Base-by-base conservation (phyloP, 2,113 vertebrate genomes). In the Spea bombifrons region DNA sequence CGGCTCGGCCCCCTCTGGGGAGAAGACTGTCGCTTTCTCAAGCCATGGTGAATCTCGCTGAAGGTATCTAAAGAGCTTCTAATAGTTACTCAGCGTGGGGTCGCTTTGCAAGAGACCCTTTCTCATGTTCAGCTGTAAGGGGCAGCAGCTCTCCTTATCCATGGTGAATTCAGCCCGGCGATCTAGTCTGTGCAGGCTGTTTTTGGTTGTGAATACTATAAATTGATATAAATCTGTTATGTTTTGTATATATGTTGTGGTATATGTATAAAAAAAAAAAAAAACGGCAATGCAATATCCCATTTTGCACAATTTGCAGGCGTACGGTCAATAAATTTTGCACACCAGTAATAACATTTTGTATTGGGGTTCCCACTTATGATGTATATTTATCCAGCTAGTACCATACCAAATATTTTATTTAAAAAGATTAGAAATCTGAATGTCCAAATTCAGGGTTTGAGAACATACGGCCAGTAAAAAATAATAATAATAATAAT, bases 191-290 rank as follows among this genome's bases (percentile, higher is more conserved):
- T 30, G 30, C 30, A 30, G 30, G 30, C 30, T 1, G 30, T 68
- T 49, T 69, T 76, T 81, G 47, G 5, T 81, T 87, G 78, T 81
- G 73, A 44, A 59, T 76, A 47, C 44, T 55, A 8, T 45, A 52
- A 9, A 67, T n/a, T 5, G 8, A 46, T 59, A 47, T 17, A 69
- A 44, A 30, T 69, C 4, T 53, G 8, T 66, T 45, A 16, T n/a
- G 16, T 52, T 74, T 13, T 66, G 44, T 76, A 46, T 75, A 44
- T 66, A 3, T 75, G 13, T 75, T 47, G 83, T 87, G 85, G 63
- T 82, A 75, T 85, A 76, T 88, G 84, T 88, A 84, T 83, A 87
- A 79, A 61, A 50, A 66, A 84, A 83, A 83, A 82, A 43, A 44
- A 57, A 10, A 17, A 30, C 59, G 48, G 84, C 68, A 82, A 85